Evolutionary conservation across 2,888 invertebrate species (phyloP), one percentile per base, ranked within the genome.

Genomic region (Dolichomitus sp.): DNA sequence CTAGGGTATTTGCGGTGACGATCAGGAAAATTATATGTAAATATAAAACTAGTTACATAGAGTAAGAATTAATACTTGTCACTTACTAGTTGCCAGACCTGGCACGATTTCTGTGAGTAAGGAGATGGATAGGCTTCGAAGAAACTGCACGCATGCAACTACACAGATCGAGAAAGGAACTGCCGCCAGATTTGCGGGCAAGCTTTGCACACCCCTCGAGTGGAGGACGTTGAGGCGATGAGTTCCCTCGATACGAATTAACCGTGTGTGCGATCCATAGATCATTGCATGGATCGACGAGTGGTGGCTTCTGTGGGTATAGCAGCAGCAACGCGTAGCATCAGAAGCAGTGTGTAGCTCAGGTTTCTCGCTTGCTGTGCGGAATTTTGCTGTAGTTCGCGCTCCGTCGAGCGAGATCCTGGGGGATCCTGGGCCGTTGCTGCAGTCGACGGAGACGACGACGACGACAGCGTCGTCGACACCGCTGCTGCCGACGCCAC

Each of bases 211-310:
- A 19, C 30, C 68, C 33, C 37, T 57, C 68, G 45, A 40, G 45
- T 52, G 66, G 40, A 50, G 19, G 59, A 33, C 54, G 33, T 50
- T 45, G 68, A 50, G 61, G 59, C 81, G 86, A 86, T 88, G 86
- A 88, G 87, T 88, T 88, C 75, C 83, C 87, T 87, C 87, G 89
- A 88, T 87, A 86, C 83, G 88, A 89, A 89, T 89, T 89, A 89
- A 87, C 87, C 88, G 85, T 76, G 87, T 84, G 80, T 79, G 76
- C 87, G 87, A 88, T 85, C 88, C 89, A 89, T 88, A 88, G 89
- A 89, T 89, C 89, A 87, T 84, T 85, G 84, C 80, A 83, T 82
- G 79, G 73, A 76, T 85, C 78, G 80, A 76, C 59, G 74, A 69
- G 57, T 61, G 33, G 75, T 54, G 70, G 81, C 66, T 83, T 78